Evolutionary conservation across 2,888 invertebrate genomes (phyloP).

Genomic region (Diaprepes abbreviatus): DNA sequence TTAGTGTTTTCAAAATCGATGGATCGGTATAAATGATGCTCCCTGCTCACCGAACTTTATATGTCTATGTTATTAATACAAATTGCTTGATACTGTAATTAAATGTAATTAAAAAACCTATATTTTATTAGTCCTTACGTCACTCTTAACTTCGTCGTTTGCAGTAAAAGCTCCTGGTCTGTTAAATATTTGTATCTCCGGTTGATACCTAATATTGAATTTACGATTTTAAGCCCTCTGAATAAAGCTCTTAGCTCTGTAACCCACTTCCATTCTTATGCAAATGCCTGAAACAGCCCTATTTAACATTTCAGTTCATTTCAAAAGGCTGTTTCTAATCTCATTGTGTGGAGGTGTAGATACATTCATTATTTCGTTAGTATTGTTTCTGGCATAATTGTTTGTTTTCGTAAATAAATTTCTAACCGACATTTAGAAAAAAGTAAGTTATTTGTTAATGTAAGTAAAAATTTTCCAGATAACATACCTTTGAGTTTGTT

Average conservation of each 20-base stretch:
- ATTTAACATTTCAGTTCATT: slow-evolving; percentile 34
- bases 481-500: no score
- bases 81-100: no score
- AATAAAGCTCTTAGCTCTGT: slow-evolving; percentile 46
- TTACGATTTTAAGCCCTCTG: slow-evolving; percentile 52
- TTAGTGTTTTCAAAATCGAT: no score
- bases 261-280: slow-evolving; percentile 49
- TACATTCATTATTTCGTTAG: slow-evolving; percentile 3
- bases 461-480: no score
- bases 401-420: neutral
- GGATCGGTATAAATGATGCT: no score
- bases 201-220: slow-evolving; percentile 58
- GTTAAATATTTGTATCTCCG: slow-evolving; percentile 64
- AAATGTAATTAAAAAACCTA: no score
- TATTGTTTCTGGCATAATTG: slow-evolving; percentile 1
- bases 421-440: no score
- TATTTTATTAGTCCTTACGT: no score
- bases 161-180: slow-evolving; percentile 55
- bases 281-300: slow-evolving; percentile 45
- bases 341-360: slow-evolving; percentile 5
- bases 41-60: no score
- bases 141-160: no score
- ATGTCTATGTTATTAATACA: no score
- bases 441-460: no score
- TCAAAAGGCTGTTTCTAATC: slow-evolving; percentile 19